Evolutionary conservation across 2,113 vertebrate species (phyloP), one percentile per base, ranked within the genome.

Genomic region (Oxygymnocypris stewartii): DNA sequence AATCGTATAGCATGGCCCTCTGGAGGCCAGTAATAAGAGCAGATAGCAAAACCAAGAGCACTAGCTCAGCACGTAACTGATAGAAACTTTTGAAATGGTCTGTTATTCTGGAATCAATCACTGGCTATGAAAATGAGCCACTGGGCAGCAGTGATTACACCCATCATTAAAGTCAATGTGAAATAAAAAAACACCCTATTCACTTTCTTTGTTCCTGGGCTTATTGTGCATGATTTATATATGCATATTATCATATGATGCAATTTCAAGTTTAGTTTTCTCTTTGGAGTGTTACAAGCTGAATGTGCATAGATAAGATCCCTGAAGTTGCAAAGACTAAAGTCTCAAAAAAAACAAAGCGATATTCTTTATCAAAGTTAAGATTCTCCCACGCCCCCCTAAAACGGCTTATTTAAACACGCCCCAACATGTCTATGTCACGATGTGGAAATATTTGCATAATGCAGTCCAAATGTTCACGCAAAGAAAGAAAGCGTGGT

Each of bases 31-130:
- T 25, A 86, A 76, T 73, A 84, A 83, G 49, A 83, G 75, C 65
- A 20, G 40, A 4, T 54, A 54, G 73, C 79, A 86, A 86, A 88
- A 82, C 77, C 80, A 67, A 85, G 54, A 51, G 61, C 14, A 28
- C 20, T 28, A 25, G 61, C 84, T 79, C 87, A 86, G 80, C 84
- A 86, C 23, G 78, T 80, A 35, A 47, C 14, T 61, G 31, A 84
- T 47, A 47, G 35, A 59, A 84, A 80, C n/a, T 73, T 47, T 84
- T 40, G 31, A 82, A 84, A 35, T 31, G 5, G 35, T 40, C 42
- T 47, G 23, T 13, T n/a, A 80, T 14, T 76, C 35, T 63, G 0
- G 4, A 61, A 59, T 57, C 69, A 59, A 42, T 75, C 54, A 44
- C 7, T 14, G 83, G 59, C 57, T n/a, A 47, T 10, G 13, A 47